These are phyloP conservation scores for Dinoponera quadriceps DNA, from an alignment of 1,140 invertebrate genomes.

Conservation along the genomic window DNA sequence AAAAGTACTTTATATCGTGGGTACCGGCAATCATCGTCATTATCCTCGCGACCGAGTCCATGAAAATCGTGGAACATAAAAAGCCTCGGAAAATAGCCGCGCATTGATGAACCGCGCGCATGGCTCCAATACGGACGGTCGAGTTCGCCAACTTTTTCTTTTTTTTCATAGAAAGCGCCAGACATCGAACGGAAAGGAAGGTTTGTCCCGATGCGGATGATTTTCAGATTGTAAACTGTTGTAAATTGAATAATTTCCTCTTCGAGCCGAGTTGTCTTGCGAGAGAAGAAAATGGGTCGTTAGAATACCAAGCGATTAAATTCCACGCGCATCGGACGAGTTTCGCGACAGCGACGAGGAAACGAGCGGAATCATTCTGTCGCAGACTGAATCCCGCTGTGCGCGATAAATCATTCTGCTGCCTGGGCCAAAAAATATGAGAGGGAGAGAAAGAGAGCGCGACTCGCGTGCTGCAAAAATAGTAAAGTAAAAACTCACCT, in stretches of 20 bases:
- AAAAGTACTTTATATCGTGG: neutral
- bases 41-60: neutral
- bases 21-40: conserved; percentile 8
- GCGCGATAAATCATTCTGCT: conserved; percentile 45
- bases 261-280: neutral
- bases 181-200: neutral
- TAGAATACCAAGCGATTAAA: conserved; percentile 63
- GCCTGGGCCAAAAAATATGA: conserved; percentile 18
- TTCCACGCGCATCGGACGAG: conserved; percentile 54
- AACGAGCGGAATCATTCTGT: conserved; percentile 41
- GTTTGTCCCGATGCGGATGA: neutral
- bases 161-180: neutral
- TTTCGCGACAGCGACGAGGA: conserved; percentile 62
- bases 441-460: neutral
- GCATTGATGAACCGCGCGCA: neutral
- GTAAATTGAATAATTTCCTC: neutral
- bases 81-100: neutral
- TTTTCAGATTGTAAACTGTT: neutral
- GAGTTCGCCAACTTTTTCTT: too few relatives aligned
- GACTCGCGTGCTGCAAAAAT: conserved; percentile 30
- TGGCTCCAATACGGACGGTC: neutral
- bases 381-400: conserved; percentile 17
- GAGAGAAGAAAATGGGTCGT: conserved; percentile 11
- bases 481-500: conserved; percentile 77
- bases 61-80: conserved; percentile 57